phyloP scores from a whole-genome alignment of 2,113 vertebrate genomes.

The Phainopepla nitens region DNA sequence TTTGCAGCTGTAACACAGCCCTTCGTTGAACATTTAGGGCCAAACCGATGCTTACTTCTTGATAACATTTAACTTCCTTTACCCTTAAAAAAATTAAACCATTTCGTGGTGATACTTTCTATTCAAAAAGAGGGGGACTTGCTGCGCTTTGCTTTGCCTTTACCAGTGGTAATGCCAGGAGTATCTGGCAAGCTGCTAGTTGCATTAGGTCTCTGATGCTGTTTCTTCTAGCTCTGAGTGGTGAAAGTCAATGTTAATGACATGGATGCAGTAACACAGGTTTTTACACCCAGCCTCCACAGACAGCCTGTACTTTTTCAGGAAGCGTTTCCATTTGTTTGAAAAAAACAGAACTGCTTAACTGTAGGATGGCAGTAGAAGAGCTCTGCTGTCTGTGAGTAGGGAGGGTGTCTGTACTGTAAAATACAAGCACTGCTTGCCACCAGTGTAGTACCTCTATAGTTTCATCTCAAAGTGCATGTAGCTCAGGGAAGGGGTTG shows the following conservation, averaged over 20 bases:
- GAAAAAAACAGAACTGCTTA: not conserved
- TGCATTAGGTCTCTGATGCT: not conserved
- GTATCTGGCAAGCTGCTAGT: not conserved
- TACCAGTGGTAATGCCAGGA: not conserved
- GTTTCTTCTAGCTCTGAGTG: not conserved
- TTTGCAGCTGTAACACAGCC: not conserved
- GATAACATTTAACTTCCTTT: not conserved
- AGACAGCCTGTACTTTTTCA: not conserved
- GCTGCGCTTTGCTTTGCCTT: not conserved
- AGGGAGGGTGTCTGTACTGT: not conserved
- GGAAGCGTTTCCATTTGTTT: not conserved
- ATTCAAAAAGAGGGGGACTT: not conserved
- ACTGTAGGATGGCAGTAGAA: not conserved
- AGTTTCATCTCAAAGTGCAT: not conserved
- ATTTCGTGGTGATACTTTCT: not conserved
- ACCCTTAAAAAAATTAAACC: not conserved
- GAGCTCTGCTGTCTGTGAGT: not conserved
- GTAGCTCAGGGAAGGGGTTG: not conserved
- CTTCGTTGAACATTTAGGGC: not conserved
- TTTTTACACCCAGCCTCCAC: not conserved
- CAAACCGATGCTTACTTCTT: not conserved
- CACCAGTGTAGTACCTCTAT: not conserved
- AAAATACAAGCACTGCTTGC: not conserved
- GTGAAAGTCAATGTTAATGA: not conserved
- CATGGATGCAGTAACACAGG: not conserved